Base-by-base conservation (phyloP, 2,888 invertebrate genomes). In the Lacanobia wlatinum region DNA sequence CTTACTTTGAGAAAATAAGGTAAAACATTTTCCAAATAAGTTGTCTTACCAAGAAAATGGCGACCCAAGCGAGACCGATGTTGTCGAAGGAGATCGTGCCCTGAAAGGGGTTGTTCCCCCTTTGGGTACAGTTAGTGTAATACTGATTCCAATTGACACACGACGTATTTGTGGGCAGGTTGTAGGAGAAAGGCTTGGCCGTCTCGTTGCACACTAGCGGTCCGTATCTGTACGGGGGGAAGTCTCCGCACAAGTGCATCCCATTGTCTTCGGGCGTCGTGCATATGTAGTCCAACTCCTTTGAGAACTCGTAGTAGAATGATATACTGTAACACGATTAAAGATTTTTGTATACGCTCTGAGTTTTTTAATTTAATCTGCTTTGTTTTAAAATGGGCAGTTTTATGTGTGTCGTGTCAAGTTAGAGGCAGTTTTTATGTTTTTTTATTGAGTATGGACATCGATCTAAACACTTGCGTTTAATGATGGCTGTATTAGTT, bases 81-180 rank as follows among this genome's bases (percentile, higher is more conserved):
- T 99, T 99, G 96, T 99, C 99, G 94, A 99, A 99, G 55, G 99
- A 99, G 90, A 99, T 99, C 73, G 99, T 99, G 78, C 99, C 99
- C 96, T 99, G 99, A 94, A 99, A 99, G 18, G 99, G 99, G 96
- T 99, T 99, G 89, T 98, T 97, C 69, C 98, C 99, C 85, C 98
- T 98, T 81, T 99, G 98, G 78, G 98, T 97, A 95, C 99, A 99
- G 90, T 98, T 98, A 66, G 98, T 99, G 94, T 99, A 99, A 96
- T 99, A 99, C 95, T 98, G 98, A 96, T 99, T 99, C 99, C 99
- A 99, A 96, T 99, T 98, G 87, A 99, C 98, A 95, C 99, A 99
- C 56, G 98, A 98, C 56, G 93, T 95, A 91, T 97, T 97, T 72
- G 98, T 97, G 62, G 97, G 97, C 76, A 96, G 95, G 90, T 97